Evolutionary conservation across 2,113 vertebrate species (phyloP).

Genomic region (Orthonyx spaldingii): DNA sequence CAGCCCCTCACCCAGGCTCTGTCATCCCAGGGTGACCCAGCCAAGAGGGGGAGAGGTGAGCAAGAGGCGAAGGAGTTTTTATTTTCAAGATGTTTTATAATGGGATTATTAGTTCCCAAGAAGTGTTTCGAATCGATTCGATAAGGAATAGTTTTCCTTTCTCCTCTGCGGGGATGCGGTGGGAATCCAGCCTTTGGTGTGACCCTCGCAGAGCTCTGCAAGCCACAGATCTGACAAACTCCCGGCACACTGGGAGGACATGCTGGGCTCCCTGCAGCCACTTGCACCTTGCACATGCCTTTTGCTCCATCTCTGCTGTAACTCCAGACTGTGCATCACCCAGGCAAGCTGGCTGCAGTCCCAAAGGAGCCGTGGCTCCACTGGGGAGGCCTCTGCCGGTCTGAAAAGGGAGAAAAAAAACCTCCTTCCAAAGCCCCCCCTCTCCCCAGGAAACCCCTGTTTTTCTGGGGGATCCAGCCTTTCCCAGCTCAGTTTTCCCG

Average conservation of each 20-base stretch:
- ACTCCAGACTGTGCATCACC: rapidly evolving
- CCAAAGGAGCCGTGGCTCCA: rapidly evolving
- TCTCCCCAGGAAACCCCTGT: not conserved
- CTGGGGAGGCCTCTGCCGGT: not conserved
- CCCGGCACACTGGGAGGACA: rapidly evolving
- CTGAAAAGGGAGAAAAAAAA: not conserved
- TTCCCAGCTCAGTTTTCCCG: not conserved
- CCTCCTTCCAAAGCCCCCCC: not conserved
- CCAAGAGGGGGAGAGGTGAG: not conserved
- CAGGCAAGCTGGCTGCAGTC: not conserved
- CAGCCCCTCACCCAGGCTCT: not conserved
- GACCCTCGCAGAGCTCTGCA: not conserved
- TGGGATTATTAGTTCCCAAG: slow-evolving; percentile 56
- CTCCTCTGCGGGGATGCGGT: not conserved
- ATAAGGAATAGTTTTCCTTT: slow-evolving; percentile 17
- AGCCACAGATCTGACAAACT: not conserved
- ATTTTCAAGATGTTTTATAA: slow-evolving; percentile 55
- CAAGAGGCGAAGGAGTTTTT: not conserved
- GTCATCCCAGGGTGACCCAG: not conserved
- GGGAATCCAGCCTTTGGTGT: slow-evolving; percentile 14
- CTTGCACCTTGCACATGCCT: not conserved
- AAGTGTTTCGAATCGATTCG: slow-evolving; percentile 32
- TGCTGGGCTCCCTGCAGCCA: rapidly evolving
- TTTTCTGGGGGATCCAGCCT: not conserved
- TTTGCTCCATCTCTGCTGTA: rapidly evolving